phyloP scores from a whole-genome alignment of 2,797 vertebrate genomes.

The Enteromius treurensis region DNA sequence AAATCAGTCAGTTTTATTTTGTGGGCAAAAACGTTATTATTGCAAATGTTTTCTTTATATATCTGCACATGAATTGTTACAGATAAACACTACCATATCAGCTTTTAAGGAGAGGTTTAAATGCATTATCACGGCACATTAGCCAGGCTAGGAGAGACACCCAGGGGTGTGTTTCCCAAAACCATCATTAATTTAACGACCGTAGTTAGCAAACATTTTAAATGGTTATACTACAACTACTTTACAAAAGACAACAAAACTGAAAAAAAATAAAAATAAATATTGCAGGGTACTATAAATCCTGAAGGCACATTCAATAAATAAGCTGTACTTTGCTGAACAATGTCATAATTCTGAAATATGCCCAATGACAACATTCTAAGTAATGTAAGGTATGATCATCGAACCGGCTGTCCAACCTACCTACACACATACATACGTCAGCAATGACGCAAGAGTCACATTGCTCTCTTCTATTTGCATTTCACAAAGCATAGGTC shows the following conservation, averaged over 20 bases:
- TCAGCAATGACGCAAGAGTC: constrained; percentile 27
- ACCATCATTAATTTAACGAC: too few relatives aligned
- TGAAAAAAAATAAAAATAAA: background rate
- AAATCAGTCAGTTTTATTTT: background rate
- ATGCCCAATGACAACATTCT: background rate
- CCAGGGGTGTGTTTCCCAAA: too few relatives aligned
- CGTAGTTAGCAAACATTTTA: too few relatives aligned
- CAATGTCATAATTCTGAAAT: background rate
- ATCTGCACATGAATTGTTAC: background rate
- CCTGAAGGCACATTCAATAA: background rate
- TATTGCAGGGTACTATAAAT: background rate
- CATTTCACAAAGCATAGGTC: background rate
- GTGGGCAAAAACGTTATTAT: background rate
- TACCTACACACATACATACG: background rate
- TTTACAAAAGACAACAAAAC: background rate
- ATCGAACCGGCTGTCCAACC: background rate
- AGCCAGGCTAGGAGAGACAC: background rate
- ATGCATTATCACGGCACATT: background rate
- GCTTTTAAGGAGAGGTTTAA: background rate
- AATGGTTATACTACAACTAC: background rate
- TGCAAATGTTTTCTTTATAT: background rate
- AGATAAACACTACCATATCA: background rate
- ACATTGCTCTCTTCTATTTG: background rate
- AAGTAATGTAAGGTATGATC: background rate
- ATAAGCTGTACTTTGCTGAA: background rate